Conservation (phyloP, 2,797 vertebrate species). For the Megaceryle alcyon region DNA sequence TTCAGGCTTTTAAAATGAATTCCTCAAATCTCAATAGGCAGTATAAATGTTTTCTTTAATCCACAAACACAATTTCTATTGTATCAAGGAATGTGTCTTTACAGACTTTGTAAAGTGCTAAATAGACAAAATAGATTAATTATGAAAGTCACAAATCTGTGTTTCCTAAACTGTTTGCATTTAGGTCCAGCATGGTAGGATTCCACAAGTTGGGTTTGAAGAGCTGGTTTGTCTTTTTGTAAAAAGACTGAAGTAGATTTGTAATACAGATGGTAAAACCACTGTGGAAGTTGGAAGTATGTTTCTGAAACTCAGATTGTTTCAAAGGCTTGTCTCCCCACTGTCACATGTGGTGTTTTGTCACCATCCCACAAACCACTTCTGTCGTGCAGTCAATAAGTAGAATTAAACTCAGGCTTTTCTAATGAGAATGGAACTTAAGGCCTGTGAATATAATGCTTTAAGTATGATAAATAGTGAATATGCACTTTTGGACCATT, state of each 20-base stretch:
- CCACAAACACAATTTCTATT: not conserved
- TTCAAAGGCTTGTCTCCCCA: slow-evolving; percentile 68
- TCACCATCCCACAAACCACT: slow-evolving; percentile 72
- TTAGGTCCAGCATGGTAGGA: not conserved
- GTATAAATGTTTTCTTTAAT: not conserved
- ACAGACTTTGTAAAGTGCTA: not conserved
- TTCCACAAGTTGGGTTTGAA: not conserved
- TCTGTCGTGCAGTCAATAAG: slow-evolving; percentile 75
- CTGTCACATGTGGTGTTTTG: slow-evolving; percentile 75
- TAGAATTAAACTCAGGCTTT: slow-evolving; percentile 68
- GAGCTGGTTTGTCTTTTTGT: slow-evolving; percentile 1
- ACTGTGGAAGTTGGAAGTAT: slow-evolving; percentile 72
- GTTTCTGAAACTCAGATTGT: slow-evolving; percentile 71
- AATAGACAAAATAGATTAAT: not conserved
- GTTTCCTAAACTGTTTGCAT: not conserved
- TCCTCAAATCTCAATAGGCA: not conserved
- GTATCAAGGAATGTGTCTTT: not conserved
- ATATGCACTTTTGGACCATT: not conserved
- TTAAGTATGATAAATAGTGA: not conserved
- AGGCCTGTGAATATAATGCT: slow-evolving; percentile 20
- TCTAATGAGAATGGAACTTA: slow-evolving; percentile 50
- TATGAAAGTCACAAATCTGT: not conserved
- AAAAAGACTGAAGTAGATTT: slow-evolving; percentile 39
- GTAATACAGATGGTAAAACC: slow-evolving; percentile 54
- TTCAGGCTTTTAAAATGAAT: not conserved